Evolutionary conservation across 2,797 vertebrate species (phyloP).

Genomic region (Paratrypauchen microcephalus): DNA sequence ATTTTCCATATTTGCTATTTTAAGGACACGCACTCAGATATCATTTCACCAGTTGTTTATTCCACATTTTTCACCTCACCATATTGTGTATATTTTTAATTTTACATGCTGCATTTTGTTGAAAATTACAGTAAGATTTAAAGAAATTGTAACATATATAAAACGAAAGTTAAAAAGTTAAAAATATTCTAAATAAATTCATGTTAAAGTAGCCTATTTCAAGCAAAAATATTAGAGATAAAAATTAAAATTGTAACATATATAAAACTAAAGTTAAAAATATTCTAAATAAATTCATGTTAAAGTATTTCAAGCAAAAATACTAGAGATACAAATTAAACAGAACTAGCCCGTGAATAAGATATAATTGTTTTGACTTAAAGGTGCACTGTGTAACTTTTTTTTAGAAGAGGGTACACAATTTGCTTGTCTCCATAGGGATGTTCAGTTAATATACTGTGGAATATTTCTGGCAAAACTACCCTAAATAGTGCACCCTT

Average conservation of each 20-base stretch:
- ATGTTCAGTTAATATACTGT: neutral
- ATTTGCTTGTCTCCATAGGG: neutral
- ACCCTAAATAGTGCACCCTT: neutral
- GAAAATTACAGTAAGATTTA: neutral
- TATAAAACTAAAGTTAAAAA: neutral
- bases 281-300: neutral
- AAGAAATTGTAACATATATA: neutral
- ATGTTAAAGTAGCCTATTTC: neutral
- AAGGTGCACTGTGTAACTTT: neutral
- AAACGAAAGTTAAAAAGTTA: neutral
- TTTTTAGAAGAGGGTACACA: neutral
- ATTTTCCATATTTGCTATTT: slow-evolving; percentile 13
- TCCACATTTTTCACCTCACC: neutral
- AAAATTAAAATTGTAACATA: neutral
- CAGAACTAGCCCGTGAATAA: neutral
- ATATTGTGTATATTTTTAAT: slow-evolving; percentile 1
- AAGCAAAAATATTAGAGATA: neutral
- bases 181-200: neutral
- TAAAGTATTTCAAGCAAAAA: neutral
- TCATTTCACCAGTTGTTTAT: neutral
- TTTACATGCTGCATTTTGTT: neutral
- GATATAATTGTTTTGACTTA: neutral
- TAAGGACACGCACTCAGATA: slow-evolving; percentile 10
- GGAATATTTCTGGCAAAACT: neutral
- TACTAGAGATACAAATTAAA: neutral